phyloP scores from a whole-genome alignment of 2,113 vertebrate species.

The Ammodytes marinus region DNA sequence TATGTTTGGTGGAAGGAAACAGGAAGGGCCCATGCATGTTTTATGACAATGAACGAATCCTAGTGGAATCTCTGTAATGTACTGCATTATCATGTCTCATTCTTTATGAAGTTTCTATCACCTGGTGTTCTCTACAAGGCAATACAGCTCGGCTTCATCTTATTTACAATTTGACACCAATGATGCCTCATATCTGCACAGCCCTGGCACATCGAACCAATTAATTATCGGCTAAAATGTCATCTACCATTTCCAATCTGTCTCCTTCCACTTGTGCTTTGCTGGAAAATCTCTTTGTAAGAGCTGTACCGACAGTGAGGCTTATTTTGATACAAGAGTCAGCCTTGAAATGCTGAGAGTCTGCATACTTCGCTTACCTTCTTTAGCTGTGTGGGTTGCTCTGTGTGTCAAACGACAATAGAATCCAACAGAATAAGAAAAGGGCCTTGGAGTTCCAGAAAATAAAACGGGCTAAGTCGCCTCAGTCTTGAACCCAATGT shows the following conservation, averaged over 20 bases:
- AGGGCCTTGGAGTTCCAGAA: constrained; percentile 6
- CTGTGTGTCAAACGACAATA: constrained; percentile 42
- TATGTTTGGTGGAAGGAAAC: constrained; percentile 46
- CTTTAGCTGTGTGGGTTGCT: neutral
- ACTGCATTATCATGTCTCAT: constrained; percentile 5
- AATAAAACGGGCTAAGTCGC: neutral
- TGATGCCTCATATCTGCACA: neutral
- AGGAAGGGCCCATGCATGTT: constrained; percentile 57
- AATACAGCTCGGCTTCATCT: constrained; percentile 8
- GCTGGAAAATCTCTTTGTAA: constrained; percentile 32
- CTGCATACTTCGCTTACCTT: constrained; percentile 62
- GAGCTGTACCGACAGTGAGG: constrained; percentile 6
- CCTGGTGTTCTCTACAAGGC: neutral
- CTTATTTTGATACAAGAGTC: constrained; percentile 19
- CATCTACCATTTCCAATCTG: constrained; percentile 45
- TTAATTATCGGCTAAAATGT: constrained; percentile 52
- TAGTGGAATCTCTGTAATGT: constrained; percentile 18
- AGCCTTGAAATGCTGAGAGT: constrained; percentile 23
- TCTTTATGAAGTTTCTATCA: constrained; percentile 7
- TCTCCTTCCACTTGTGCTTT: constrained; percentile 35
- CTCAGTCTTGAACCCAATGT: neutral
- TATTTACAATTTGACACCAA: constrained; percentile 30
- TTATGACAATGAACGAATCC: constrained; percentile 61
- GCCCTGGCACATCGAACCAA: constrained; percentile 34
- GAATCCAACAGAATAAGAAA: constrained; percentile 56